Conservation (phyloP, 2,888 invertebrate genomes). For the Drosophila villosipedis region DNA sequence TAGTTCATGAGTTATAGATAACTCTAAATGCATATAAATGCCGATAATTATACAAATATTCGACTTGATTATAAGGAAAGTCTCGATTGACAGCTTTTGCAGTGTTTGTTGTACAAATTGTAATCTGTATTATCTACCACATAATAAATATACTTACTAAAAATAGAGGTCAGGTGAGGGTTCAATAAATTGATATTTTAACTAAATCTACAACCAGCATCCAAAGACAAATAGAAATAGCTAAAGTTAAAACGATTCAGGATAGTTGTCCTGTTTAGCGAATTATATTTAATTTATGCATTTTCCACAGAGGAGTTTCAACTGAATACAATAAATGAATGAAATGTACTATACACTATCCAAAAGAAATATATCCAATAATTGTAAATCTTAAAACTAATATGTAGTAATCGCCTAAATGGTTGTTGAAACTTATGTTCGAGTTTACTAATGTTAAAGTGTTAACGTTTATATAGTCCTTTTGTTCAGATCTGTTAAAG, state of each 20-base stretch:
- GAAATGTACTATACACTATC: conserved; percentile 38
- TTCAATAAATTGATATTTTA: conserved; percentile 9
- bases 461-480: conserved; percentile 12
- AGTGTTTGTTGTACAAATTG: conserved; percentile 43
- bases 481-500: conserved; percentile 21
- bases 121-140: conserved; percentile 34
- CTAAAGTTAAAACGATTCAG: conserved; percentile 15
- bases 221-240: conserved; percentile 17
- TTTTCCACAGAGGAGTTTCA: conserved; percentile 67
- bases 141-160: conserved; percentile 5
- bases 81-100: conserved; percentile 22
- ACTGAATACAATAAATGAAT: conserved; percentile 64
- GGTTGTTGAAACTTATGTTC: conserved; percentile 39
- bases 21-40: conserved; percentile 7
- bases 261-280: conserved; percentile 15
- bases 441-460: conserved; percentile 31
- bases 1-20: conserved; percentile 9
- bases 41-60: conserved; percentile 7
- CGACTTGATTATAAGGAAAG: conserved; percentile 6
- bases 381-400: conserved; percentile 25
- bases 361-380: conserved; percentile 21
- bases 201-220: conserved; percentile 14
- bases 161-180: not conserved
- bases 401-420: conserved; percentile 37
- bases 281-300: conserved; percentile 57